Base-by-base conservation (phyloP, 1,140 invertebrate species). In the Neuroterus valhalla region DNA sequence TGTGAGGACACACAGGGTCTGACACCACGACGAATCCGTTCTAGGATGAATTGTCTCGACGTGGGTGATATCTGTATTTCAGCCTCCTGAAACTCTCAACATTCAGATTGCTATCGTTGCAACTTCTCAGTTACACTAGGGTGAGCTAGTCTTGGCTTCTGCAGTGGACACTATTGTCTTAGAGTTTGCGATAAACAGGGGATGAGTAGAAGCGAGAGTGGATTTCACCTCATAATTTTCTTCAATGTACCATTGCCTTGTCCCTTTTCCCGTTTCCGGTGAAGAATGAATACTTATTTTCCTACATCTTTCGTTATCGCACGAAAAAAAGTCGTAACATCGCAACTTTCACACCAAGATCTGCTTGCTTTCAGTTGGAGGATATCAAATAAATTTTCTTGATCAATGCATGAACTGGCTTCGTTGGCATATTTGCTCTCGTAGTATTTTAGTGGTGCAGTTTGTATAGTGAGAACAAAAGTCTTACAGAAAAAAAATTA, bases 21-120 rank as follows among this genome's bases (percentile, higher is more conserved):
- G 55, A 38, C 23, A 62, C 23, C 14, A 62, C 23, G 31, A 62
- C 52, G 21, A 14, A 55, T 55, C 12, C 23, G 8, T 62, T 62
- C 12, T 62, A 31, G 15, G 23, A 62, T 62, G 55, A 62, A 62
- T 62, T 62, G 55, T 62, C 26, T 62, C 55, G 15, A 62, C 55
- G 55, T 62, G 55, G 55, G 55, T 26, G 55, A 62, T 62, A 31
- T 62, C 55, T 62, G 55, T 62, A 62, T 62, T 62, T 62, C 55
- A 31, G 55, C 55, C 23, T 62, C 26, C 26, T n/a, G 15, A 62
- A 62, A 31, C 15, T 55, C 52, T 62, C 23, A 12, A 38, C 55
- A 62, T 62, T 62, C n/a, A 62, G 55, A 62, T 62, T 26, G 26
- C 55, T 62, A 62, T 62, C 55, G n/a, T 62, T 38, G 55, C 31